Evolutionary conservation across 1,140 invertebrate genomes (phyloP).

Genomic region (Hermatobates lingyangjiaoensis): DNA sequence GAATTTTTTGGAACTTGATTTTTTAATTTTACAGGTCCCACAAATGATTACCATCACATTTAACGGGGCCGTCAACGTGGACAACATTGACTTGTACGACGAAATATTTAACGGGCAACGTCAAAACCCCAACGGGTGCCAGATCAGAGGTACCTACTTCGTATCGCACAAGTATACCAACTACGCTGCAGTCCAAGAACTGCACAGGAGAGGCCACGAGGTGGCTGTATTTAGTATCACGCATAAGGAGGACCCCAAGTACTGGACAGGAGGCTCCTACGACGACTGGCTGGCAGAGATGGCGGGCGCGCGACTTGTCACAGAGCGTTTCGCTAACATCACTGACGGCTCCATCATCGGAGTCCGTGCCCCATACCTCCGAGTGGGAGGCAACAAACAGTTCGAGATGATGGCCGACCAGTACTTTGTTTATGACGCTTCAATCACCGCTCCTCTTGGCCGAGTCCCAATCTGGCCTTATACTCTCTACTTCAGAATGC

Average conservation of each 20-base stretch:
- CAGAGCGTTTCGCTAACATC: conserved; percentile 78
- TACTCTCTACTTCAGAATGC: conserved; percentile 86
- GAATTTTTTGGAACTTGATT: too few relatives aligned
- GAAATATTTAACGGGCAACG: conserved; percentile 72
- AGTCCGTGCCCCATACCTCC: conserved; percentile 70
- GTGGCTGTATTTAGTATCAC: conserved; percentile 86
- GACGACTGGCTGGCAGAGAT: conserved; percentile 90
- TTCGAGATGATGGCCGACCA: conserved; percentile 92
- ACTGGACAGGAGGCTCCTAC: conserved; percentile 72
- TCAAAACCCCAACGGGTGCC: conserved; percentile 82
- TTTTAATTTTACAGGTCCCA: conserved; percentile 36
- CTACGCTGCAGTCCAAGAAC: conserved; percentile 76
- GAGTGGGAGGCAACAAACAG: conserved; percentile 84
- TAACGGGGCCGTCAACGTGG: conserved; percentile 83
- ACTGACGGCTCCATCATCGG: conserved; percentile 77
- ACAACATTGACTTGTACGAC: conserved; percentile 82
- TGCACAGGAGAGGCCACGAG: conserved; percentile 82
- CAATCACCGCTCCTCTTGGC: conserved; percentile 72
- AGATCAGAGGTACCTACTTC: conserved; percentile 86
- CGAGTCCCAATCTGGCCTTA: conserved; percentile 89
- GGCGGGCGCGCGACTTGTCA: conserved; percentile 73
- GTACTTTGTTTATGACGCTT: conserved; percentile 85
- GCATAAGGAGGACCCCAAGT: conserved; percentile 73
- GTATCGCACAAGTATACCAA: conserved; percentile 91
- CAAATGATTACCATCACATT: conserved; percentile 91